Evolutionary conservation across 2,888 invertebrate species (phyloP), one percentile per base, ranked within the genome.

Genomic region (Notodonta ziczac): DNA sequence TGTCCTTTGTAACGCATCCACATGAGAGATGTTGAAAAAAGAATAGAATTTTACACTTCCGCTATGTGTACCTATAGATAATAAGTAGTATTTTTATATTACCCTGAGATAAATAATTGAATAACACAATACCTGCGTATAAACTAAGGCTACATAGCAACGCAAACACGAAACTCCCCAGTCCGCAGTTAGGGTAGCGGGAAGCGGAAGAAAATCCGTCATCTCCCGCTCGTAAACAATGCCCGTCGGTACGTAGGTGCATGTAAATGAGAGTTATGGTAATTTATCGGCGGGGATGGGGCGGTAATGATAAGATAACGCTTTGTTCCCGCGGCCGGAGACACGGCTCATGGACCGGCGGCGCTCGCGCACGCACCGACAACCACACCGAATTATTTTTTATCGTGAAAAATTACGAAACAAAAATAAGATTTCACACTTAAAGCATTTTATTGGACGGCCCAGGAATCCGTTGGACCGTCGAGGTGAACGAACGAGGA

Each of bases 161-260:
- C 60, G 57, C 44, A 74, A 44, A 68, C 74, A 67, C 65, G 65
- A 72, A 75, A 69, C 73, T 71, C 73, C 69, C 67, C 67, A 77
- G 72, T 74, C 67, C 74, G 67, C 64, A 63, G 72, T 75, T 75
- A 68, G 74, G 72, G 74, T 74, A 76, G 74, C 24, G 74, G 80
- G 74, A 86, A 90, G 81, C 91, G 92, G 92, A 92, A 93, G 93
- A 90, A 91, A 90, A 90, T 91, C 87, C 86, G 90, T 93, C 93
- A 92, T 90, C 86, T 88, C 85, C 82, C 83, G 85, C 78, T 83
- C 89, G 84, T 90, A 91, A 91, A 91, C 90, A 91, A 90, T 84
- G 86, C 84, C 76, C 80, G 83, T 77, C 79, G 82, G 82, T 81
- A 81, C 80, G 86, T 85, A 83, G 84, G 86, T 88, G 88, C 88